Evolutionary conservation across 2,113 vertebrate genomes (phyloP).

Genomic region (chimpanzee (Pan troglodytes)): NHGRI_mPanTro3-v2.1_pri NC_072403.2:25553001-25553500

Average conservation of each 20-base stretch:
- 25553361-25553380: constrained; percentile 76
- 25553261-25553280: neutral
- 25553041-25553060: no score
- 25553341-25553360: constrained; percentile 62
- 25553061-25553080: neutral
- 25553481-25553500: constrained; percentile 76
- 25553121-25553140: neutral
- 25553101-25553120: neutral
- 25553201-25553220: constrained; percentile 15
- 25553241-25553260: neutral
- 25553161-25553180: neutral
- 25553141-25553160: neutral
- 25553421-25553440: constrained; percentile 80
- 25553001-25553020: neutral
- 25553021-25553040: neutral
- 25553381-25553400: constrained; percentile 77
- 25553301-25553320: constrained; percentile 38
- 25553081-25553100: neutral
- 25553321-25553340: constrained; percentile 74
- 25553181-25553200: neutral
- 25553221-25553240: neutral
- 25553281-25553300: constrained; percentile 15
- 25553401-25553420: constrained; percentile 81
- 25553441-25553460: constrained; percentile 83
- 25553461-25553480: constrained; percentile 78